phyloP scores from a whole-genome alignment of 2,888 invertebrate species.

The Spatulosminthurus flaviceps region DNA sequence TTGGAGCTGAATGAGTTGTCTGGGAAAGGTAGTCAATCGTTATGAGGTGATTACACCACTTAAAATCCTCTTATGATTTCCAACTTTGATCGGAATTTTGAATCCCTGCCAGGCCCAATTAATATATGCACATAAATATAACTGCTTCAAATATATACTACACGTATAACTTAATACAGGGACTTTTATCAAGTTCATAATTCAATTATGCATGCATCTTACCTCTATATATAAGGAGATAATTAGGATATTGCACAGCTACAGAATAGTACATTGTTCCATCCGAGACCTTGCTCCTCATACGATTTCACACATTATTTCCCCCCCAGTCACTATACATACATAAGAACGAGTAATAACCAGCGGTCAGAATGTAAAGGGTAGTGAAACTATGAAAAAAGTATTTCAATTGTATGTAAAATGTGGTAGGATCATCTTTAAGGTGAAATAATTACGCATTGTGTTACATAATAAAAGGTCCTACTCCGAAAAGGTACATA shows the following conservation, averaged over 20 bases:
- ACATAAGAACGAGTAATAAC: neutral
- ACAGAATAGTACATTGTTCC: neutral
- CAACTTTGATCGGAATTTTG: conserved; percentile 23
- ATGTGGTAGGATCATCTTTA: neutral
- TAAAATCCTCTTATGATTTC: conserved; percentile 20
- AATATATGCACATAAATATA: no score
- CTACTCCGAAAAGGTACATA: no score
- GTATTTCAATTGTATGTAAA: conserved; percentile 16
- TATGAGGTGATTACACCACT: conserved; percentile 15
- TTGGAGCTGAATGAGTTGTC: neutral
- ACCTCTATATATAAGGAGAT: no score
- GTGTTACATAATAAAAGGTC: neutral
- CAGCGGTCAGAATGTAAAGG: no score
- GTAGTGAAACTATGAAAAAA: neutral
- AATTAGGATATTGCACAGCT: no score
- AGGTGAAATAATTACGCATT: conserved; percentile 4
- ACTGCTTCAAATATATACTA: no score
- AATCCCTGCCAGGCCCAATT: conserved; percentile 9
- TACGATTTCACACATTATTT: neutral
- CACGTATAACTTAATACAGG: no score
- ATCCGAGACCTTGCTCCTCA: neutral
- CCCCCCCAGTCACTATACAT: neutral
- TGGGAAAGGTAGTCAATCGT: conserved; percentile 1
- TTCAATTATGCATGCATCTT: neutral
- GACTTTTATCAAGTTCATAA: no score